Percentiles rank a stretch among this genome's conserved stretches.
phyloP scores from a whole-genome alignment of 2,888 invertebrate genomes.

The Serrognathus titanus region DNA sequence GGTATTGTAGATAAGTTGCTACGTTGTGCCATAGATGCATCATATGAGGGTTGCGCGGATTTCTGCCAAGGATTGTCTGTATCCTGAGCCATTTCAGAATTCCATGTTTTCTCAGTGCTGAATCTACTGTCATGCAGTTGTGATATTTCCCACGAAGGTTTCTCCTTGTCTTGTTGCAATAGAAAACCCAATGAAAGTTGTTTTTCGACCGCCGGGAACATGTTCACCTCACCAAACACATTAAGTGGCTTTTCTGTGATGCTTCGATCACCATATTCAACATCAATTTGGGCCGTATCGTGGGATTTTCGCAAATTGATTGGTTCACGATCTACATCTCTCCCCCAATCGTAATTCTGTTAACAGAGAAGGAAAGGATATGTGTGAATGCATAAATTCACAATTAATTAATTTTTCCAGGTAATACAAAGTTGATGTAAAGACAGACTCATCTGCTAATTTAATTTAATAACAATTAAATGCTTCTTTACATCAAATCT shows the following conservation, averaged over 20 bases:
- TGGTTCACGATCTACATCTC: conserved; percentile 49
- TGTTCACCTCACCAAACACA: not conserved
- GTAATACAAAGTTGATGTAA: not conserved
- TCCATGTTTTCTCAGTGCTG: not conserved
- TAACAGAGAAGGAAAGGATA: conserved; percentile 67
- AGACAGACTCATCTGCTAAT: conserved; percentile 4
- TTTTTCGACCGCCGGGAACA: not conserved
- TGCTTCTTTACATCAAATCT: conserved; percentile 2
- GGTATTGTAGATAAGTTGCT: conserved; percentile 10
- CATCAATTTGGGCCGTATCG: not conserved
- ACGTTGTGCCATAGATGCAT: conserved; percentile 1
- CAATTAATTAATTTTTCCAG: not conserved
- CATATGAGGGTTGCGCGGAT: not conserved
- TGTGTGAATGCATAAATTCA: conserved; percentile 34
- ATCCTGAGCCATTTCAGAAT: not conserved
- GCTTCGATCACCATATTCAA: not conserved
- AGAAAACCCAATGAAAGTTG: not conserved
- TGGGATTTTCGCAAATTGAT: conserved; percentile 20
- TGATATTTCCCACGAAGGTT: conserved; percentile 7
- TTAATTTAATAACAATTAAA: conserved; percentile 3
- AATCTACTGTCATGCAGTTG: not conserved
- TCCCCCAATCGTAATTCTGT: conserved; percentile 58
- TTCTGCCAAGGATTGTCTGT: not conserved
- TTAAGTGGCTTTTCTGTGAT: not conserved
- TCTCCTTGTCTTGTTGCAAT: conserved; percentile 8